Evolutionary conservation across 2,888 invertebrate genomes (phyloP), one percentile per base, ranked within the genome.

Genomic region (Keiferia lycopersicella): DNA sequence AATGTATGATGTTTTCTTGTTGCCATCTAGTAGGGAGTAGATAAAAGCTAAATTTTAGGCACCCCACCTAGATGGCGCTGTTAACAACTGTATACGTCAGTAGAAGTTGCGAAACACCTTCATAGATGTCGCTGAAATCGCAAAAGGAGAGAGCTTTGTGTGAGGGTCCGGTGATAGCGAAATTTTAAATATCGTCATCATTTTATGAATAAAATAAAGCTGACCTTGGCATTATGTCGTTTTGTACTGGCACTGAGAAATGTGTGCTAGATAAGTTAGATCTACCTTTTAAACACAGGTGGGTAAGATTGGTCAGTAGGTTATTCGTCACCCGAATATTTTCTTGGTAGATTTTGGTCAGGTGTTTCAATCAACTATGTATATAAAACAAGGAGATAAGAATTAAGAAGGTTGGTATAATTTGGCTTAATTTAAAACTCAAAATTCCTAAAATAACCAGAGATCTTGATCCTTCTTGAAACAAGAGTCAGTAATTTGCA

Each of bases 401-500:
- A n/a, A n/a, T n/a, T n/a, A n/a, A n/a, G n/a, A n/a, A n/a, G n/a
- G n/a, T n/a, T n/a, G n/a, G n/a, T n/a, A 30, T 30, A 30, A 30
- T 6, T 45, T 45, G n/a, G 45, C 16, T 45, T 34, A 45, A 45
- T 3, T 16, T n/a, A 16, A 45, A 22, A 12, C 22, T 20, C 18
- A 20, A 51, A 11, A 22, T 51, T 22, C 22, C 22, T 20, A 51
- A 53, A 53, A 20, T 53, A 53, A 53, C n/a, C 30, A 26, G 8
- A 53, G 53, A 53, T 53, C 18, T 50, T 45, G 45, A 45, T 45
- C 45, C 45, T 45, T 45, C 45, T 53, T 30, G 26, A 30, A 53
- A 26, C 53, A 14, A 53, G 53, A 53, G 53, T 67, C 69, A 68
- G 69, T 68, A 64, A 66, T 58, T 69, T 67, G 70, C 67, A 72